Evolutionary conservation across 2,113 vertebrate genomes (phyloP).

Genomic region (Narcine bancroftii): DNA sequence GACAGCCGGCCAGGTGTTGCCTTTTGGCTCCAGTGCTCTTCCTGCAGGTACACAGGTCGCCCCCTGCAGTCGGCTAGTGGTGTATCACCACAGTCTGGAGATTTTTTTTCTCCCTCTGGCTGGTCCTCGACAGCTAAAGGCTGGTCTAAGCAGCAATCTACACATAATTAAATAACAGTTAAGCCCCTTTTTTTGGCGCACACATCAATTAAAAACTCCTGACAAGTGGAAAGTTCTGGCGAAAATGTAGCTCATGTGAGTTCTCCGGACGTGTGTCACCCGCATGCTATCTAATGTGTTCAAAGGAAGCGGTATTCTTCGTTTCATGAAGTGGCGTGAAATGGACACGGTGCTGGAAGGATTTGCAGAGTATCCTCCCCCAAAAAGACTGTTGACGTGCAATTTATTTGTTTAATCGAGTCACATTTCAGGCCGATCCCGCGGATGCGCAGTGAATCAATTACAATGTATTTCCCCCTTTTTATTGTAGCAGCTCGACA

Average conservation of each 20-base stretch:
- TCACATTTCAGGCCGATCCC: too few relatives aligned
- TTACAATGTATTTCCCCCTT: not conserved
- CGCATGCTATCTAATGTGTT: too few relatives aligned
- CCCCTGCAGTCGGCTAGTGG: too few relatives aligned
- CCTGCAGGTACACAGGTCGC: too few relatives aligned
- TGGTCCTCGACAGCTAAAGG: not conserved
- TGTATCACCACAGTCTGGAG: too few relatives aligned
- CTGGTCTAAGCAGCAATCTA: not conserved
- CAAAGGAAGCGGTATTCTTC: too few relatives aligned
- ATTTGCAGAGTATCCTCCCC: not conserved
- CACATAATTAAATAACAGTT: not conserved
- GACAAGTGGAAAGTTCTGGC: too few relatives aligned
- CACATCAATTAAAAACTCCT: too few relatives aligned
- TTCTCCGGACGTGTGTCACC: not conserved
- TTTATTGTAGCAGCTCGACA: not conserved
- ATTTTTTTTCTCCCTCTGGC: too few relatives aligned
- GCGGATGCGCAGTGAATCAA: not conserved
- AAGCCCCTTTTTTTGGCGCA: too few relatives aligned
- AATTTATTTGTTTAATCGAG: not conserved
- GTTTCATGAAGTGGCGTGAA: not conserved
- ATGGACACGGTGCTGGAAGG: not conserved
- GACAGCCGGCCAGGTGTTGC: too few relatives aligned
- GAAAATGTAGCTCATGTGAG: not conserved
- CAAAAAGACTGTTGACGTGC: not conserved
- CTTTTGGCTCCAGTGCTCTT: too few relatives aligned